Evolutionary conservation across 1,140 invertebrate genomes (phyloP).

Genomic region (Hylaeus volcanicus): DNA sequence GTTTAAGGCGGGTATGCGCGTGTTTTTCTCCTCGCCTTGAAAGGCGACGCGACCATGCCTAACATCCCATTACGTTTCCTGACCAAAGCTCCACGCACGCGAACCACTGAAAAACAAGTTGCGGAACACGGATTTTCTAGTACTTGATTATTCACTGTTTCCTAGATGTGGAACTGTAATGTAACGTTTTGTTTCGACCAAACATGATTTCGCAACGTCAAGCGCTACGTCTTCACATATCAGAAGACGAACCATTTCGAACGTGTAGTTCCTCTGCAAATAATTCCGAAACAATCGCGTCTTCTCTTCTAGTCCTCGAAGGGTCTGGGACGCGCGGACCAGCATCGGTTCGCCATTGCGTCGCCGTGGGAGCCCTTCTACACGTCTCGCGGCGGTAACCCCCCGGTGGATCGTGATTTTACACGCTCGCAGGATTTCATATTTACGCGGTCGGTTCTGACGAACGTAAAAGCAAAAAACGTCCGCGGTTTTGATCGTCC

Average conservation of each 20-base stretch:
- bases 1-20: neutral
- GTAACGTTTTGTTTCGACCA: too few species aligned
- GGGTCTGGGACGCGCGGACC: neutral
- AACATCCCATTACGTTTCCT: neutral
- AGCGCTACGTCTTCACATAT: too few species aligned
- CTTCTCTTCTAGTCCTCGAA: too few species aligned
- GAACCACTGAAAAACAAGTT: neutral
- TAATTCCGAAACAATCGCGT: too few species aligned
- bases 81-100: too few species aligned
- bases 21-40: neutral
- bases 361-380: conserved; percentile 19
- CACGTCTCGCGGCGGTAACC: conserved; percentile 37
- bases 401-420: conserved; percentile 44
- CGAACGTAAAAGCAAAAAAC: conserved; percentile 24
- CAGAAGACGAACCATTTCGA: too few species aligned
- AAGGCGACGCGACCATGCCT: neutral
- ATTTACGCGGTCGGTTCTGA: conserved; percentile 28
- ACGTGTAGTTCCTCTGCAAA: too few species aligned
- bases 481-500: conserved; percentile 50
- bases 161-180: too few species aligned
- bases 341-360: conserved; percentile 40
- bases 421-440: conserved; percentile 49
- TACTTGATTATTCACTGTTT: too few species aligned
- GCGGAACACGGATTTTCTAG: too few species aligned
- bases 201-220: too few species aligned